Evolutionary conservation across 2,888 invertebrate genomes (phyloP), one percentile per base, ranked within the genome.

Genomic region (Artemia sinica): DNA sequence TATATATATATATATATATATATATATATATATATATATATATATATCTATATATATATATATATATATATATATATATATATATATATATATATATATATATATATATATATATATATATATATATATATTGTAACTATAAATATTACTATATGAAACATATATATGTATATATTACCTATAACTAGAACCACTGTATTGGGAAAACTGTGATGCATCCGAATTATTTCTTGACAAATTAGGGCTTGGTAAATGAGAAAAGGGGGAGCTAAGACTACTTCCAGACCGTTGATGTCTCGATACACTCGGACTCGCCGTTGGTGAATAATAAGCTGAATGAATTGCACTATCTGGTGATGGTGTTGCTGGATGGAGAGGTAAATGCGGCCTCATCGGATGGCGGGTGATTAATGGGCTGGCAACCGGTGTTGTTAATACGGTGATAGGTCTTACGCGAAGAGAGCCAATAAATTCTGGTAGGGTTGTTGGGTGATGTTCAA

Each of bases 321-420:
- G 91, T 73, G 90, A 90, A 78, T 86, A 86, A 75, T 91, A 91
- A 76, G 88, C 89, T 75, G 90, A 90, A 80, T 91, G 91, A 73
- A 91, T 88, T 72, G 91, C 91, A 28, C 89, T 89, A 78, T 91
- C 91, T 0, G 90, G 90, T 75, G 89, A 90, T 71, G 90, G 89
- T 74, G 87, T 88, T 72, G 88, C 86, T 73, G 70, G 70, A 52
- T 70, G 70, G 28, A 65, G 70, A 51, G 69, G 66, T 50, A 70
- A 66, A 51, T 67, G 70, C 18, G 68, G 52, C n/a, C 70, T 68
- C 48, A 68, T 70, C 12, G 68, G 69, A 66, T 71, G 70, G 11
- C 71, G 67, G 12, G 66, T 66, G 13, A 65, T 68, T 50, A 71
- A 49, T 48, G 69, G 67, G 49, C 69, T 69, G 69, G 69, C 49